These are phyloP conservation scores for Amphiura filiformis DNA, from an alignment of 35 echinoderm and acorn worm genomes.

Conservation along the genomic window DNA sequence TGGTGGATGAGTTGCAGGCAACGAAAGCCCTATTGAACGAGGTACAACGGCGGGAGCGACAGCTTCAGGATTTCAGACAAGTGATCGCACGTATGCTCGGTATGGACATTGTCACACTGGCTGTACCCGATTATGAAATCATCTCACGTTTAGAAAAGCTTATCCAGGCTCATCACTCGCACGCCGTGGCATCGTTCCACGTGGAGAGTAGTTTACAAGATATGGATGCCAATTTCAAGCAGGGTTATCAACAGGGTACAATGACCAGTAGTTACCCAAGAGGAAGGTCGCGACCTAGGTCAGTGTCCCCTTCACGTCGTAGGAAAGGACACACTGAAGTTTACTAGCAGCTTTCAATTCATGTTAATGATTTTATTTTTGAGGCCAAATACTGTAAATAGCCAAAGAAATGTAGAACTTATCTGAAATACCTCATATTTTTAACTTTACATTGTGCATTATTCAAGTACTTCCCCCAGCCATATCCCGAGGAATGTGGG, in stretches of 20 bases:
- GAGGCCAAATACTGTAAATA: too few relatives aligned
- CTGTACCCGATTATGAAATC: conserved; percentile 97
- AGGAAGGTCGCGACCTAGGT: conserved; percentile 37
- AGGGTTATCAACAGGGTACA: conserved; percentile 67
- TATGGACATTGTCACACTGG: conserved; percentile 71
- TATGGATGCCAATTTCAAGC: conserved; percentile 68
- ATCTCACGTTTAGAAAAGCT: conserved; percentile 90
- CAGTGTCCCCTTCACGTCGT: conserved; percentile 72
- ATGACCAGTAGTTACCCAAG: neutral
- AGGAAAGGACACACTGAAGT: conserved; percentile 63
- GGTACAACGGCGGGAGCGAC: conserved; percentile 65
- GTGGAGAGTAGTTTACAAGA: conserved; percentile 68
- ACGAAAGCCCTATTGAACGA: conserved; percentile 79
- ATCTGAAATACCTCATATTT: too few relatives aligned
- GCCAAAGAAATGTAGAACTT: too few relatives aligned
- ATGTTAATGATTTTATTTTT: neutral
- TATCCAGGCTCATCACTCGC: conserved; percentile 97
- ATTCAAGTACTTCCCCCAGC: too few relatives aligned
- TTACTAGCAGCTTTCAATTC: too few relatives aligned
- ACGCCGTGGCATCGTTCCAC: conserved; percentile 67
- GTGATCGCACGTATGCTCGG: conserved; percentile 93
- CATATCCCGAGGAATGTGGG: too few relatives aligned
- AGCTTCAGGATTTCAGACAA: conserved; percentile 92
- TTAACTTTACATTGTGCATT: too few relatives aligned
- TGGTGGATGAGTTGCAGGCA: conserved; percentile 66